Conservation (phyloP, 2,888 invertebrate genomes). For the Brachyopa scutellaris region DNA sequence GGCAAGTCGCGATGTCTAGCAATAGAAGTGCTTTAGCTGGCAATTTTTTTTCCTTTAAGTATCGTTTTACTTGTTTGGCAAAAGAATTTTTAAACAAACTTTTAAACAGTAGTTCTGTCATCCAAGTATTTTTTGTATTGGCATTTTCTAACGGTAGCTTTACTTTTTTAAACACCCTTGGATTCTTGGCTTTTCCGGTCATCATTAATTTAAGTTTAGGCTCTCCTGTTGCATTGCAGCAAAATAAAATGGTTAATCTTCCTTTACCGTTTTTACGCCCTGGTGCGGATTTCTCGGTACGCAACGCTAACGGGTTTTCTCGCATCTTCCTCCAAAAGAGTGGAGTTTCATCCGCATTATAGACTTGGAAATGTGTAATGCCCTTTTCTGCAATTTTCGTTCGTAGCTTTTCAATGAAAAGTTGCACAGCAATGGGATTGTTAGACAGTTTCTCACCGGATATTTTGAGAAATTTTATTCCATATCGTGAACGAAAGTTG, state of each 20-base stretch:
- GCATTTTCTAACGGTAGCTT: too few species aligned
- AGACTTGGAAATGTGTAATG: constrained; percentile 29
- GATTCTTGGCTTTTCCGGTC: constrained; percentile 34
- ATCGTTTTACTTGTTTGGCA: too few species aligned
- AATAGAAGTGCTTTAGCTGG: too few species aligned
- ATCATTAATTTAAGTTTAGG: too few species aligned
- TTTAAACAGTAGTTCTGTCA: too few species aligned
- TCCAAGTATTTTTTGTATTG: too few species aligned
- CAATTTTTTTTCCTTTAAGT: too few species aligned
- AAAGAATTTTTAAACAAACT: too few species aligned
- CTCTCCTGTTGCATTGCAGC: constrained; percentile 28
- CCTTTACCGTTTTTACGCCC: constrained; percentile 31
- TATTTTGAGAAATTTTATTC: constrained; percentile 19
- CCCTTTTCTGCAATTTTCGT: constrained; percentile 5
- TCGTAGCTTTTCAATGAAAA: not conserved
- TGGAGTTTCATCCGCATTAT: constrained; percentile 36
- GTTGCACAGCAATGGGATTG: constrained; percentile 6
- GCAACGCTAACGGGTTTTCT: constrained; percentile 19
- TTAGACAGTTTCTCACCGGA: constrained; percentile 28
- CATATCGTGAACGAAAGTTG: constrained; percentile 22
- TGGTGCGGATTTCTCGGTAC: constrained; percentile 27
- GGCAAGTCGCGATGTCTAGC: constrained; percentile 12
- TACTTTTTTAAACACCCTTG: too few species aligned
- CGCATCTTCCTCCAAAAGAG: constrained; percentile 37
- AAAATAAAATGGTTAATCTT: constrained; percentile 20